Percentiles rank a stretch among this genome's conserved stretches.
Evolutionary conservation across 1,140 invertebrate genomes (phyloP).

Genomic region (Meteorus sp.): DNA sequence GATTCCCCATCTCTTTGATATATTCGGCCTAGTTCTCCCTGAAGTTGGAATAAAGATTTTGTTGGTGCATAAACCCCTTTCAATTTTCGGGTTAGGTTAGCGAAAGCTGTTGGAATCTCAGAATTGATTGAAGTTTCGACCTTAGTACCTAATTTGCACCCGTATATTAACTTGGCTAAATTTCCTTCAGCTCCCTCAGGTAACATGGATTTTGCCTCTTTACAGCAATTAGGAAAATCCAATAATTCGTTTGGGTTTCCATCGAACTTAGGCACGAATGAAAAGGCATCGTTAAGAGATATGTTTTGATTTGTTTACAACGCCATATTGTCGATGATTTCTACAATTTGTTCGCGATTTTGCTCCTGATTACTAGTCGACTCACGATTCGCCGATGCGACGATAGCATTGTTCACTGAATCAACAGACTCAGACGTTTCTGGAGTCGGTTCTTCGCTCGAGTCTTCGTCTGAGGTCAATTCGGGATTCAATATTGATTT

Average conservation of each 20-base stretch:
- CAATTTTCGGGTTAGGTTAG: neutral
- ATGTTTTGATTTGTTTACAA: neutral
- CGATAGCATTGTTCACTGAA: neutral
- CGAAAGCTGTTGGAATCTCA: neutral
- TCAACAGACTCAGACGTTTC: neutral
- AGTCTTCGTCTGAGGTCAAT: neutral
- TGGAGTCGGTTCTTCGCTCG: neutral
- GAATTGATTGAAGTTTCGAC: neutral
- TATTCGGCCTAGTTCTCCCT: neutral
- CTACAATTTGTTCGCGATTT: no score
- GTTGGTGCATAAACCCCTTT: neutral
- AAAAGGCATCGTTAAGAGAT: neutral
- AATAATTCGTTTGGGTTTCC: neutral
- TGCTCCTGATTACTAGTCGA: no score
- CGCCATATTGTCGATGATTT: neutral
- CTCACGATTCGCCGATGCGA: no score
- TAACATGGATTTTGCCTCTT: neutral
- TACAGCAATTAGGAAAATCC: neutral
- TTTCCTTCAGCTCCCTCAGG: neutral
- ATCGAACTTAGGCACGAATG: neutral
- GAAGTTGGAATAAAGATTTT: neutral
- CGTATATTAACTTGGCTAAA: neutral
- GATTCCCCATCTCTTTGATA: neutral
- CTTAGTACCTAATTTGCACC: neutral
- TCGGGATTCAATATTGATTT: neutral